Evolutionary conservation across 2,888 invertebrate species (phyloP), one percentile per base, ranked within the genome.

Genomic region (Spialia ferax): DNA sequence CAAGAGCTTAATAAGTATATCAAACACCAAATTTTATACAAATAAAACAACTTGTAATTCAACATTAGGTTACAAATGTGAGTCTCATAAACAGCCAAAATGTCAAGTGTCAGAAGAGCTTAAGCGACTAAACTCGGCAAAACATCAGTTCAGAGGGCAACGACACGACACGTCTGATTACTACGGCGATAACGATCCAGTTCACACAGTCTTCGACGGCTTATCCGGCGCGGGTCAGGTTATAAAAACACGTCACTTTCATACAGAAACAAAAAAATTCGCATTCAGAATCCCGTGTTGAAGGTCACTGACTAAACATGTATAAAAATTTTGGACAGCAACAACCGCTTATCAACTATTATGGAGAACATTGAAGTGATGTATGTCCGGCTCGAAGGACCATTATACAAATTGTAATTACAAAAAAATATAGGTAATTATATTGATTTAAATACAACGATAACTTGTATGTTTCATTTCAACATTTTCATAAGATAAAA

Each of bases 221-320:
- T 63, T 63, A 63, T 63, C 63, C 55, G 22, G 23, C 32, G 35
- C 26, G 20, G 63, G 63, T 63, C 63, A 56, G 29, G 26, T 26
- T 18, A 42, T 18, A 11, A 15, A 45, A 63, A 63, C 55, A 60
- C 10, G 22, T 11, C 26, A 45, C 63, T 63, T 63, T 63, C 45
- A 38, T 15, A 22, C 18, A 7, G 18, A 63, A 11, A 63, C 55
- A 63, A 63, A 56, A 45, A 63, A 55, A 63, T 45, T 63, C 35
- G 15, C 26, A 42, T 32, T 45, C 6, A 45, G 45, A 13, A 32
- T 38, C 22, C 11, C n/a, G 22, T 23, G 26, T 42, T 54, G 18
- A 26, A 20, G 42, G 54, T 42, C 38, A 54, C 13, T 13, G 7
- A 18, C 18, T 18, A 54, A 32, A 8, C 42, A 5, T 23, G 13